These are phyloP conservation scores for Papio anubis DNA, from an alignment of 2,113 vertebrate genomes.

Conservation along the genomic window DNA sequence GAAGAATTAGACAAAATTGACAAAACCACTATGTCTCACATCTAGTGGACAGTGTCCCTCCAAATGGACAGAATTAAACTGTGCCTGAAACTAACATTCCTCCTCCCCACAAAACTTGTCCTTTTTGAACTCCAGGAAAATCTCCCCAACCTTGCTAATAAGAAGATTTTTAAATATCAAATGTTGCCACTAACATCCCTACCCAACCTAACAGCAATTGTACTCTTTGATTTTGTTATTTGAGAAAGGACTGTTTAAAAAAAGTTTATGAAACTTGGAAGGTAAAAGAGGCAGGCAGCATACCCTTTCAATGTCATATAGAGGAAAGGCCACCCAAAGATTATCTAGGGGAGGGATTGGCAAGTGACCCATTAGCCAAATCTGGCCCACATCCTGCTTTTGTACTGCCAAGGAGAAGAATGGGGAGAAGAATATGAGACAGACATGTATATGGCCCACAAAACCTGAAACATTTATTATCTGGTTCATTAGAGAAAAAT, in stretches of 20 bases:
- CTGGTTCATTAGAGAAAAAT: neutral
- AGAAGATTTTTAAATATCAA: neutral
- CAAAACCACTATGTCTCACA: neutral
- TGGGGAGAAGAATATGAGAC: neutral
- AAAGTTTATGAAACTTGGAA: neutral
- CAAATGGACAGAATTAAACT: neutral
- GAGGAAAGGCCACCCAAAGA: neutral
- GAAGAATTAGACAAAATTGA: neutral
- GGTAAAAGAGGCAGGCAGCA: neutral
- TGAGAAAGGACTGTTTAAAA: neutral
- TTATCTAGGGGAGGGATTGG: neutral
- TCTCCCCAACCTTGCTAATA: conserved; percentile 7
- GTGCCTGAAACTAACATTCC: neutral
- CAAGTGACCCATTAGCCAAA: neutral
- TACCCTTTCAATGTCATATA: neutral
- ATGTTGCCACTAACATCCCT: neutral
- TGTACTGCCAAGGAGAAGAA: neutral
- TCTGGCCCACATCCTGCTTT: neutral
- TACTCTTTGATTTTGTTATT: neutral
- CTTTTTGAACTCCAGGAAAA: neutral
- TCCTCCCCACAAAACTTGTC: neutral
- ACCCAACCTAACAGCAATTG: neutral
- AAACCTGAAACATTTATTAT: neutral
- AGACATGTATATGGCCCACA: neutral
- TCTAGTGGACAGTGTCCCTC: neutral